Evolutionary conservation across 2,113 vertebrate species (phyloP).

Genomic region (cat (Felis catus)): DNA sequence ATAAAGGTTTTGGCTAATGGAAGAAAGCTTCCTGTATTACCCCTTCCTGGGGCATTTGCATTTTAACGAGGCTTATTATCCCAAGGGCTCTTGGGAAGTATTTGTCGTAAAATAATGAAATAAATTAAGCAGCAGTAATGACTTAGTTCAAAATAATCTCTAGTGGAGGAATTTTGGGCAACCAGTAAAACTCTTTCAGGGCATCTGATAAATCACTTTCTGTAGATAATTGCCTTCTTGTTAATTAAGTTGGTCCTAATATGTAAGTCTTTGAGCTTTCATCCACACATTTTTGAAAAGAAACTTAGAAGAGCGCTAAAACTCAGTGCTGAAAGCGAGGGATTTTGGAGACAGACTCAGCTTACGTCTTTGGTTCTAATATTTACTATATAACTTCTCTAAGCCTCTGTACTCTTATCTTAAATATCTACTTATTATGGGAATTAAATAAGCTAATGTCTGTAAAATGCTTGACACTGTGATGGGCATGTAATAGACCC

Average conservation of each 20-base stretch:
- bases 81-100: conserved; percentile 27
- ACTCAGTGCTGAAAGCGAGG: neutral
- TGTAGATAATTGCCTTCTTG: neutral
- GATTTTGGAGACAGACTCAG: neutral
- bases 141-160: neutral
- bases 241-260: conserved; percentile 1
- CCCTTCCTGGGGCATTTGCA: neutral
- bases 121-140: conserved; percentile 9
- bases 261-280: neutral
- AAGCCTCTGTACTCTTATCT: neutral
- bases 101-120: conserved; percentile 34
- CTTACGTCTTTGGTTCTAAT: neutral
- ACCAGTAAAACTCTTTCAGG: conserved; percentile 4
- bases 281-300: neutral
- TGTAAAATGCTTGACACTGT: neutral
- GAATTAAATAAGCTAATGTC: neutral
- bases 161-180: conserved; percentile 1
- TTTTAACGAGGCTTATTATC: neutral
- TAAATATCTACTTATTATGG: conserved; percentile 19
- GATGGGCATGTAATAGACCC: neutral
- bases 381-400: neutral
- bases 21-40: neutral
- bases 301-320: neutral
- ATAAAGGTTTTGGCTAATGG: neutral
- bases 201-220: conserved; percentile 1